phyloP scores from a whole-genome alignment of 2,888 invertebrate species.

The Hyposoter dolosus region DNA sequence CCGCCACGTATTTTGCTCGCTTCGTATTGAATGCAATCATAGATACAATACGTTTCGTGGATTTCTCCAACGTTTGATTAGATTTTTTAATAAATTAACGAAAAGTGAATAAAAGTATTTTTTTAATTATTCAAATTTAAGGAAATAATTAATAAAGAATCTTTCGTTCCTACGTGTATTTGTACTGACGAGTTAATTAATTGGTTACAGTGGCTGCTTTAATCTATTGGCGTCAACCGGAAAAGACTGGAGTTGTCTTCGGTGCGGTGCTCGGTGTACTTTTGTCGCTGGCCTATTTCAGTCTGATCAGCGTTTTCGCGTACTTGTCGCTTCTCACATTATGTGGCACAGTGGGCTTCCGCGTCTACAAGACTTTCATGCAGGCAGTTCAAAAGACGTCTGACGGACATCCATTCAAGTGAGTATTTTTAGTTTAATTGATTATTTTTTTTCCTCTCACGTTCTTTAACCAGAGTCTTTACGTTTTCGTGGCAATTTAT shows the following conservation, averaged over 20 bases:
- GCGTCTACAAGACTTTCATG: slow-evolving; percentile 97
- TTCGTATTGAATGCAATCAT: neutral
- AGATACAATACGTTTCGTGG: neutral
- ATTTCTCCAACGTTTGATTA: neutral
- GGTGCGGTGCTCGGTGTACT: slow-evolving; percentile 95
- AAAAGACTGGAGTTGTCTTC: slow-evolving; percentile 97
- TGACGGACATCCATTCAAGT: slow-evolving; percentile 99
- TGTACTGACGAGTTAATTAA: slow-evolving; percentile 12
- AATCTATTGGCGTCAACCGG: slow-evolving; percentile 99
- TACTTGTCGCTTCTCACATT: slow-evolving; percentile 95
- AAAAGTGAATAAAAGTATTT: neutral
- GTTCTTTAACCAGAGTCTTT: too few relatives aligned
- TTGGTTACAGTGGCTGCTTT: slow-evolving; percentile 94
- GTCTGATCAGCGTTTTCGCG: slow-evolving; percentile 97
- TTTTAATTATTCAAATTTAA: neutral
- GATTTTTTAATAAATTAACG: neutral
- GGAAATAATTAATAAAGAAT: neutral
- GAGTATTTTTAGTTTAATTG: slow-evolving; percentile 81
- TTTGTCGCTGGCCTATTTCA: slow-evolving; percentile 97
- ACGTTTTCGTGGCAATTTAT: neutral
- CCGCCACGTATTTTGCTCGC: neutral
- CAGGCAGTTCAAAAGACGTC: slow-evolving; percentile 98
- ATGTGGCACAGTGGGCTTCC: slow-evolving; percentile 95
- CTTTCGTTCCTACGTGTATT: neutral
- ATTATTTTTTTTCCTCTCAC: neutral